phyloP scores from a whole-genome alignment of 2,888 invertebrate genomes.

The Vesta saturnalis region DNA sequence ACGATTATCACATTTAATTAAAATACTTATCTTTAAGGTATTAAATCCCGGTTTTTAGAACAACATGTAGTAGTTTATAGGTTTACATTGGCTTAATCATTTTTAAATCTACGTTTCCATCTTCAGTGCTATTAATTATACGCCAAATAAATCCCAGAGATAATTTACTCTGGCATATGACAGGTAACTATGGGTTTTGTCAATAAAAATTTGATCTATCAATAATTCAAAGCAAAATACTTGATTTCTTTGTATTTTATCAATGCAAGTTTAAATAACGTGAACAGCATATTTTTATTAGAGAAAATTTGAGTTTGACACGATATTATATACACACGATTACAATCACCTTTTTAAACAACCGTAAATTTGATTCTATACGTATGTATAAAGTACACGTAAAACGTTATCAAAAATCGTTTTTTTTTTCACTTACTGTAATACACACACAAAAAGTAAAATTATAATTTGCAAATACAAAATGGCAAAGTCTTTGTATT shows the following conservation, averaged over 20 bases:
- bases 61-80: too few species aligned
- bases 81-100: too few species aligned
- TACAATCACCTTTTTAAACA: not conserved
- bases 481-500: not conserved
- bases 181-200: too few species aligned
- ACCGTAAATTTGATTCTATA: not conserved
- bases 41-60: too few species aligned
- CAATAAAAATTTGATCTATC: not conserved
- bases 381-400: not conserved
- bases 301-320: conserved; percentile 1
- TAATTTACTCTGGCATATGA: too few species aligned
- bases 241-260: conserved; percentile 1
- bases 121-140: too few species aligned
- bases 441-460: not conserved
- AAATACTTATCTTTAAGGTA: too few species aligned
- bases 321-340: not conserved
- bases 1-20: too few species aligned
- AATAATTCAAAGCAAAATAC: not conserved
- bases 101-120: too few species aligned
- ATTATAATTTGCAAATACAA: not conserved
- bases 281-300: conserved; percentile 3
- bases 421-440: not conserved
- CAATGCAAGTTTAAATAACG: conserved; percentile 2
- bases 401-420: not conserved
- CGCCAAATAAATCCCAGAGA: too few species aligned